These are phyloP conservation scores for Aelia acuminata DNA, from an alignment of 2,888 invertebrate genomes.

Conservation along the genomic window DNA sequence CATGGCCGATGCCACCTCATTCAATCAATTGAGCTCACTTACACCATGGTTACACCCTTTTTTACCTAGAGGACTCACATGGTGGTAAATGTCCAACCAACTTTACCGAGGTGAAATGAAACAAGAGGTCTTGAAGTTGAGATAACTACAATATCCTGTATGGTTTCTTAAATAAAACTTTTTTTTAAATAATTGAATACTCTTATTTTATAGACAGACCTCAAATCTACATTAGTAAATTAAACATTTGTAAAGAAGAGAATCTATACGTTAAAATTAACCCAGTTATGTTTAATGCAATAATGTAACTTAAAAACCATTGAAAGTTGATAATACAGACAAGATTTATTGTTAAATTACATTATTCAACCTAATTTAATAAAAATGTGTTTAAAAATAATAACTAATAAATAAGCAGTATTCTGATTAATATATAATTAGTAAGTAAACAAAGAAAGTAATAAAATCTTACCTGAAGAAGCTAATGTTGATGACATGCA, in stretches of 20 bases:
- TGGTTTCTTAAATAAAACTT: no score
- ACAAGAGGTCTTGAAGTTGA: no score
- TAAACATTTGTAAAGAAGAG: neutral
- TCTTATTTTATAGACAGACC: no score
- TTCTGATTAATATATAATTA: neutral
- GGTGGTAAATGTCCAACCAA: no score
- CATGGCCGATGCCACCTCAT: no score
- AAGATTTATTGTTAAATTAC: neutral
- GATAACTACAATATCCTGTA: no score
- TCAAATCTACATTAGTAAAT: no score
- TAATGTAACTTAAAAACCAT: neutral
- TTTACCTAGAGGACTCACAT: no score
- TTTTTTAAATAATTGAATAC: no score
- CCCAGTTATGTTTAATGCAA: neutral
- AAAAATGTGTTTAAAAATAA: neutral
- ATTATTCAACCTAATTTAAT: neutral
- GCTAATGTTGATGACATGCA: constrained; percentile 42
- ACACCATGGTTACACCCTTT: no score
- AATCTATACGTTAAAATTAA: neutral
- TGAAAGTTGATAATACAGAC: neutral
- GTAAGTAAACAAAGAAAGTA: neutral
- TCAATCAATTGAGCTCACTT: no score
- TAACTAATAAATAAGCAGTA: neutral
- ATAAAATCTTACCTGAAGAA: constrained; percentile 47
- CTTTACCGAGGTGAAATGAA: no score